Evolutionary conservation across 2,113 vertebrate genomes (phyloP).

Genomic region (Rhadina sibilatrix): DNA sequence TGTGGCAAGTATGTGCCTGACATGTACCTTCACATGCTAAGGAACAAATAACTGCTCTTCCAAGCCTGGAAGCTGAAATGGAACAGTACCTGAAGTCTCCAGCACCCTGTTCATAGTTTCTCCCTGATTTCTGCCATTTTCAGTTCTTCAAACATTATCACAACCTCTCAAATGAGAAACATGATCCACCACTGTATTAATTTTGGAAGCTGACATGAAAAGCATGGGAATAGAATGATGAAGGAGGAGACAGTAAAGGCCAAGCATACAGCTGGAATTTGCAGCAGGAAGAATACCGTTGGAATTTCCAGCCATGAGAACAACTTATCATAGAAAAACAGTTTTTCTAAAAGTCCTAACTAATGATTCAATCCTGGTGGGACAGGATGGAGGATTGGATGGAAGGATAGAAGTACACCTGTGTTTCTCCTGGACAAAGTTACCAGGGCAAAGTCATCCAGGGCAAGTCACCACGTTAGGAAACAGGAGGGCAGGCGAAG

Average conservation of each 20-base stretch:
- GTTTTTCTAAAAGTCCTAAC: neutral
- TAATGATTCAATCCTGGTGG: neutral
- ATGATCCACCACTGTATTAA: neutral
- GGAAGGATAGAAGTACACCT: neutral
- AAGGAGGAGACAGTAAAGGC: neutral
- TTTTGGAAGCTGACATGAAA: neutral
- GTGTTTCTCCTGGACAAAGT: neutral
- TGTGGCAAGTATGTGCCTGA: neutral
- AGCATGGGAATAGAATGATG: neutral
- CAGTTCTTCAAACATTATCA: neutral
- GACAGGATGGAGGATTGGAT: neutral
- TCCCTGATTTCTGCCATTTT: neutral
- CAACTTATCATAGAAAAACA: neutral
- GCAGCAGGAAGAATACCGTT: neutral
- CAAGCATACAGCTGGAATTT: neutral
- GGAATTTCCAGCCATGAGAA: neutral
- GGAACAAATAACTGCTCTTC: neutral
- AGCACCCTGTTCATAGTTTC: neutral
- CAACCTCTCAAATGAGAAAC: neutral
- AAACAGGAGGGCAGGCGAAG: neutral
- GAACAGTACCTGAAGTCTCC: neutral
- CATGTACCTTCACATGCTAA: neutral
- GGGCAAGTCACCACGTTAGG: neutral
- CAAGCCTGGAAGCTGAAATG: conserved; percentile 17
- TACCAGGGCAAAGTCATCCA: neutral